Base-by-base conservation (phyloP, 2,888 invertebrate genomes). In the Drosophila kuntzei region DNA sequence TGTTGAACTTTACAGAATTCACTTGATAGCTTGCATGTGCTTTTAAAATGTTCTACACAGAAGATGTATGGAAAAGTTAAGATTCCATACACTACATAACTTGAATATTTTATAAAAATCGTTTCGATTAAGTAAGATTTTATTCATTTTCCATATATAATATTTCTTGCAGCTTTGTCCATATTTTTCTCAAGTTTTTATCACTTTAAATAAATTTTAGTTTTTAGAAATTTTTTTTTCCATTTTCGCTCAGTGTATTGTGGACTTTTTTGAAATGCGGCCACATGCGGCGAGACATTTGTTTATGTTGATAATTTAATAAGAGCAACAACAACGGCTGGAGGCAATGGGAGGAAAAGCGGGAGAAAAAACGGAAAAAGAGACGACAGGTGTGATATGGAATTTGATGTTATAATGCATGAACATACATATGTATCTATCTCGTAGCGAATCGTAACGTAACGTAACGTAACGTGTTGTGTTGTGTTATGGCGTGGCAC, bases 281-380 rank as follows among this genome's bases (percentile, higher is more conserved):
- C 78, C 75, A 78, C 78, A 73, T 64, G 63, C 63, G 62, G 71
- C 71, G 63, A 82, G 82, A 86, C 86, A 82, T 83, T 83, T 83
- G 83, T 83, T 83, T 83, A 88, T 83, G 83, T 86, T 83, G 83
- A 83, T 83, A 88, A 83, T 83, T 88, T 86, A 83, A 88, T 83
- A 88, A 88, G 82, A 74, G 77, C 73, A 64, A 27, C 73, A 64
- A 27, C 25, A 25, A 11, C 54, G 74, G 62, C 87, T 83, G 88
- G 76, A 76, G 75, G 71, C 67, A 46, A 36, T 12, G 25, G 29
- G 18, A 7, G 50, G 7, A 55, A 25, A 14, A 22, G 7, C 3
- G 37, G 18, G 0, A 36, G 9, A 3, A 4, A 11, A 2, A 8
- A n/a, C 25, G 16, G 16, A 0, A 11, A 14, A 14, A 11, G 18